Conservation (phyloP, 2,113 vertebrate genomes). For the Barnardius zonarius region DNA sequence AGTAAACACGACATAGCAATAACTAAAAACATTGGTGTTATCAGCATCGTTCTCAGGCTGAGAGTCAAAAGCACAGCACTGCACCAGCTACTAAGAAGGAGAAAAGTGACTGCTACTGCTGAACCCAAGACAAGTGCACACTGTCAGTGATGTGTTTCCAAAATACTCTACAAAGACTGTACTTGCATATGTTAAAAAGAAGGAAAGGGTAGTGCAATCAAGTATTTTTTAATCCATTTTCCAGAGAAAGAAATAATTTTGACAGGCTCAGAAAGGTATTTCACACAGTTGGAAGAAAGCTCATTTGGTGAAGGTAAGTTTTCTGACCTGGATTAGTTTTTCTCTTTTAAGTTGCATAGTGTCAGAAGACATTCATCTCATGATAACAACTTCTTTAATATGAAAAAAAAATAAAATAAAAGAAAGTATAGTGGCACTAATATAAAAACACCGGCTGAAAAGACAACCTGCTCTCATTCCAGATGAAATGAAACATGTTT, state of each 20-base stretch:
- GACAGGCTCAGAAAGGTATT: not conserved
- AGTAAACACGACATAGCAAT: too few species aligned
- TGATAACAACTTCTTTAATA: not conserved
- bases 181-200: not conserved
- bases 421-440: not conserved
- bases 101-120: too few species aligned
- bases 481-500: not conserved
- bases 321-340: not conserved
- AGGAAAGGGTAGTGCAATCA: not conserved
- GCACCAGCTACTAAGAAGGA: too few species aligned
- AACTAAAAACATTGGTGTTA: too few species aligned
- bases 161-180: not conserved
- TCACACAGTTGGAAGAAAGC: not conserved
- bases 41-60: too few species aligned
- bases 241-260: not conserved
- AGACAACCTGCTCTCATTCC: not conserved
- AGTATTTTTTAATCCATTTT: not conserved
- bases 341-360: not conserved
- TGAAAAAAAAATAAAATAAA: not conserved
- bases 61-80: too few species aligned
- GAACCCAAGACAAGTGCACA: too few species aligned
- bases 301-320: not conserved
- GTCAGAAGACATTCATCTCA: not conserved
- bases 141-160: not conserved
- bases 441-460: not conserved